Evolutionary conservation across 1,140 invertebrate species (phyloP), one percentile per base, ranked within the genome.

Genomic region (Adelges cooleyi): DNA sequence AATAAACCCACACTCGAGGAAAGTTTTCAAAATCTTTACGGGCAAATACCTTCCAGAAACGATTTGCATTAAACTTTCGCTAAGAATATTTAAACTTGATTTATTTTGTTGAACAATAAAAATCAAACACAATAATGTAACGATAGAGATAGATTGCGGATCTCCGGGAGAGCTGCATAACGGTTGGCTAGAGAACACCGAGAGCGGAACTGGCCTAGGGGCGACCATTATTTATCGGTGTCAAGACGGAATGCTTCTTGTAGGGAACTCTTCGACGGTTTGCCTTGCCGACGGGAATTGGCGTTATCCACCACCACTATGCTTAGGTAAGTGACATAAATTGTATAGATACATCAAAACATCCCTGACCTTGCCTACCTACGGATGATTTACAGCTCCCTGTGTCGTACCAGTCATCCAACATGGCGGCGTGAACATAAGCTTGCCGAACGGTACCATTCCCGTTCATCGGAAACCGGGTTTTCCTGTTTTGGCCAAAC

Each of bases 101-200:
- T n/a, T n/a, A n/a, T n/a, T n/a, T n/a, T n/a, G n/a, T n/a, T n/a
- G n/a, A n/a, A n/a, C n/a, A n/a, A n/a, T n/a, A n/a, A n/a, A n/a
- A n/a, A 48, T 17, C 29, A 33, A 33, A 33, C 42, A 62, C n/a
- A 62, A 27, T 46, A 48, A 62, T 62, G 42, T 62, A 62, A 62
- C 56, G 56, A 62, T 73, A 87, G 95, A 96, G 78, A 96, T 98
- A 71, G 90, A 95, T 77, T 98, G 95, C 75, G 90, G 91, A 2
- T 83, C 86, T 69, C 91, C 92, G 0, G 91, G 91, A 4, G 80
- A 84, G 20, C 78, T 98, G 1, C 90, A 89, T 79, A 97, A 98
- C 73, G 95, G 95, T 8, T 97, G 92, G 86, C 80, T 98, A 65
- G 92, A 97, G 75, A 94, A 94, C 70, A 89, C 90, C 53, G 89